Conservation (phyloP, 2,888 invertebrate genomes). For the Pristionchus fissidentatus region DNA sequence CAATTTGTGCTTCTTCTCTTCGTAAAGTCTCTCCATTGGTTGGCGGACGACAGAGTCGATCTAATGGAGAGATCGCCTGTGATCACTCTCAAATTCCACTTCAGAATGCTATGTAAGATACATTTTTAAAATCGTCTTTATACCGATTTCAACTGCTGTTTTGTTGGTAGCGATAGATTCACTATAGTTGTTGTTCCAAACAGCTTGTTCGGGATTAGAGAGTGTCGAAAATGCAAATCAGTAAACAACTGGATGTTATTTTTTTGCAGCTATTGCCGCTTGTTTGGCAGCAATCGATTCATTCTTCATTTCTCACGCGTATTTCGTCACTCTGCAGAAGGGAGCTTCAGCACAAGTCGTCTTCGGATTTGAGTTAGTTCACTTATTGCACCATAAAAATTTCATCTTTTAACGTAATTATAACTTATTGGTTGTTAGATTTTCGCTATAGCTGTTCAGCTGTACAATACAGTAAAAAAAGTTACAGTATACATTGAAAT, state of each 20-base stretch:
- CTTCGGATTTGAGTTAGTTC: constrained; percentile 90
- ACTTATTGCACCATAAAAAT: neutral
- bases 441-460: too few relatives aligned
- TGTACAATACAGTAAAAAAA: too few relatives aligned
- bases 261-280: constrained; percentile 81
- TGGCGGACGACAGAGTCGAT: constrained; percentile 98
- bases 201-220: neutral
- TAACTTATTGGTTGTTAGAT: neutral
- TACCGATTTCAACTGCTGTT: neutral
- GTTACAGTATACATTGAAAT: too few relatives aligned
- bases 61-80: constrained; percentile 99
- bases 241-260: neutral
- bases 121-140: neutral
- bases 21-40: constrained; percentile 95
- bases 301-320: constrained; percentile 92
- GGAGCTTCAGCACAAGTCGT: constrained; percentile 98
- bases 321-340: constrained; percentile 90
- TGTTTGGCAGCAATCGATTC: constrained; percentile 88
- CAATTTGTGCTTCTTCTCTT: constrained; percentile 95
- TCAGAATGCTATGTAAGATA: constrained; percentile 86
- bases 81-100: constrained; percentile 93
- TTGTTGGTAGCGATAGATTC: neutral
- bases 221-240: neutral
- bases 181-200: neutral
- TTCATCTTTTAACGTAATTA: constrained; percentile 2